These are phyloP conservation scores for Thunnus albacares DNA, from an alignment of 2,797 vertebrate genomes.

Conservation along the genomic window DNA sequence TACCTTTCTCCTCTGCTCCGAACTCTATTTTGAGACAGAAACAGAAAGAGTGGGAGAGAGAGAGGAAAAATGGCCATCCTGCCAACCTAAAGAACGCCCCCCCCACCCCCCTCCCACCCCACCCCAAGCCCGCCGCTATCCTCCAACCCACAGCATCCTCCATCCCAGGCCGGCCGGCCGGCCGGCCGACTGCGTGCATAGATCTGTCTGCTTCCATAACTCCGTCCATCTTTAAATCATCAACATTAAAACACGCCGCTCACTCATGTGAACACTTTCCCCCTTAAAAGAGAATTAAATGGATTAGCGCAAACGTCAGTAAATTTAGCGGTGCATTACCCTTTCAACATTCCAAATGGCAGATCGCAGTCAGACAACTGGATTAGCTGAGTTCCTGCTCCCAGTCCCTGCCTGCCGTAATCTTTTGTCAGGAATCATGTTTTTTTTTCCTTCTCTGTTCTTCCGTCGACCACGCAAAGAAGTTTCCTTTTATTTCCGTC, in stretches of 20 bases:
- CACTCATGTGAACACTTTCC: slow-evolving; percentile 82
- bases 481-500: slow-evolving; percentile 55
- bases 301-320: slow-evolving; percentile 87
- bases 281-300: slow-evolving; percentile 87
- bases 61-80: slow-evolving; percentile 47
- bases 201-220: slow-evolving; percentile 75
- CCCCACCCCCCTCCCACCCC: neutral
- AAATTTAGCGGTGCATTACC: slow-evolving; percentile 78
- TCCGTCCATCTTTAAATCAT: slow-evolving; percentile 81
- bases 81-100: slow-evolving; percentile 28
- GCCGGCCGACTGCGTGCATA: slow-evolving; percentile 35
- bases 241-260: slow-evolving; percentile 80
- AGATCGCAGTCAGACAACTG: slow-evolving; percentile 70
- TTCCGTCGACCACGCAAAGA: slow-evolving; percentile 39
- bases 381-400: slow-evolving; percentile 72
- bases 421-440: slow-evolving; percentile 63
- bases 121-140: slow-evolving; percentile 15
- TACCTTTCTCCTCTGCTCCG: slow-evolving; percentile 59
- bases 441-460: slow-evolving; percentile 31
- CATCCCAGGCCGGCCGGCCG: slow-evolving; percentile 13
- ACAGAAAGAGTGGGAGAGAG: slow-evolving; percentile 45
- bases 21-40: slow-evolving; percentile 65
- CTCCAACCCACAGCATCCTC: slow-evolving; percentile 39
- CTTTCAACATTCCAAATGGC: slow-evolving; percentile 78
- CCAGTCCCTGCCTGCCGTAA: slow-evolving; percentile 20